These are phyloP conservation scores for Elachura formosa DNA, from an alignment of 2,113 vertebrate species.

Conservation along the genomic window DNA sequence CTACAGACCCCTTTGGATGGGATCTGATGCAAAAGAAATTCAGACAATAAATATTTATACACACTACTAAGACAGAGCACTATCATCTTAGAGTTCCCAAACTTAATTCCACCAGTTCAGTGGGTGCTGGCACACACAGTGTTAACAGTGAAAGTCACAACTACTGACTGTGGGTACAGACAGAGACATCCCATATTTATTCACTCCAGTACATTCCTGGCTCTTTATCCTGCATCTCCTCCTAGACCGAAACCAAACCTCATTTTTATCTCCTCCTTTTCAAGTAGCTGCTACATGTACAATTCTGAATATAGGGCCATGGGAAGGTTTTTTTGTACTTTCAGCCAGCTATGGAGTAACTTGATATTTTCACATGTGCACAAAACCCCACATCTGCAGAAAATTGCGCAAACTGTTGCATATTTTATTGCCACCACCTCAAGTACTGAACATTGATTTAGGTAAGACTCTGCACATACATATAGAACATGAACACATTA, in stretches of 20 bases:
- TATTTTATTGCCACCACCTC: background rate
- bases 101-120: background rate
- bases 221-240: background rate
- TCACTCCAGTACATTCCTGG: background rate
- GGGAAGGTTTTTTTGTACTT: background rate
- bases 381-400: background rate
- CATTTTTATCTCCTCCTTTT: background rate
- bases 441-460: background rate
- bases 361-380: background rate
- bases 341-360: background rate
- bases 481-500: background rate
- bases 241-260: background rate
- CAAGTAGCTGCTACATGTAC: background rate
- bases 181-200: background rate
- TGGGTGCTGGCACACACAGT: background rate
- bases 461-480: background rate
- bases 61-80: background rate
- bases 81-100: background rate
- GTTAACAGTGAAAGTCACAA: background rate
- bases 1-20: background rate
- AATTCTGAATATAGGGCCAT: background rate
- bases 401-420: background rate
- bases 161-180: background rate
- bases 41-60: background rate
- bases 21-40: background rate